Evolutionary conservation across 2,113 vertebrate genomes (phyloP), one percentile per base, ranked within the genome.

Genomic region (Sphaerodactylus townsendi): DNA sequence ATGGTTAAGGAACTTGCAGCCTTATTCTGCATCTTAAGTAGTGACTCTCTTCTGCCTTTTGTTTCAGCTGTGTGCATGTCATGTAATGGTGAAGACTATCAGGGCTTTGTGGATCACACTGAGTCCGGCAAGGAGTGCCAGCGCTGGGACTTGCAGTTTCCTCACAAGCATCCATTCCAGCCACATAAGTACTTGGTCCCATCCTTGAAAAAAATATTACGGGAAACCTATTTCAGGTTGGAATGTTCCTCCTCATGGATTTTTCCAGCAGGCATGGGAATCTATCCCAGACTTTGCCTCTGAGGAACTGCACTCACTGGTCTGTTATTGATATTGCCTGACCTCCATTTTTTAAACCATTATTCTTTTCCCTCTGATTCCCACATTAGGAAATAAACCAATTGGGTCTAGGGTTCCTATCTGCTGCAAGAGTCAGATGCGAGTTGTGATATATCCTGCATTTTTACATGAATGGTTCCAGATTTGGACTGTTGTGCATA

Each of bases 41-140:
- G 14, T 71, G 53, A 62, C 41, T 1, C 64, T 50, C 30, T 62
- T 23, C 21, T 69, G n/a, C 33, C 17, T 19, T 59, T 53, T 1
- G 80, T 87, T 87, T 80, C 95, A 99, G 99, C 97, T 1, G 86
- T 96, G 3, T 99, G 99, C 53, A 88, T 99, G 89, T 96, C 94
- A 6, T 99, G 99, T 89, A 99, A 99, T 0, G 99, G 99, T 1
- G 99, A 99, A 90, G 97, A 98, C 75, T 99, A 99, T 93, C 95
- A 97, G 0, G 99, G 99, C 0, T 87, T 96, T 0, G 94, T 99
- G 75, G 99, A 99, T 91, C 96, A 92, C 93, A 99, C 98, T 0
- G 96, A 97, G 65, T 97, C 86, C 0, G 98, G 97, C 48, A 94
- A 37, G 0, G 98, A 99, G 93, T 99, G 98, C 91, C 98, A 99